A percentile compares a stretch with the other conserved stretches of the same genome.
phyloP scores from a whole-genome alignment of 2,888 invertebrate genomes.

The Pheosia gnoma region DNA sequence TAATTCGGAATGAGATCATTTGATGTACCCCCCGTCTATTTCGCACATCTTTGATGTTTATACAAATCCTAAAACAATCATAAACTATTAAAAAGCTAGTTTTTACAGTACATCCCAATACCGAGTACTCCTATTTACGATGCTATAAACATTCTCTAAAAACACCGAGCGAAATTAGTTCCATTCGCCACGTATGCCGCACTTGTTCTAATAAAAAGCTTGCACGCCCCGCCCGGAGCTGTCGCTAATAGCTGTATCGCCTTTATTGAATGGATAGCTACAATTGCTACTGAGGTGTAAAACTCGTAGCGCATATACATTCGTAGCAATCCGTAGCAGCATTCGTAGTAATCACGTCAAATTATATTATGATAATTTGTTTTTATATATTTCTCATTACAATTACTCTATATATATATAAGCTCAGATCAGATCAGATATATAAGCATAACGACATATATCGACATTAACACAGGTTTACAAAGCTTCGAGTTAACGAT shows the following conservation, averaged over 20 bases:
- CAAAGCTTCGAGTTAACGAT: too few species aligned
- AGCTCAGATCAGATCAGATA: too few species aligned
- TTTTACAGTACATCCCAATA: not conserved
- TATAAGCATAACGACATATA: too few species aligned
- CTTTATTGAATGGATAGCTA: conserved; percentile 23
- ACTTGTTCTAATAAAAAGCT: conserved; percentile 19
- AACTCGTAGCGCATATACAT: conserved; percentile 28
- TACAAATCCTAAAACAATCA: too few species aligned
- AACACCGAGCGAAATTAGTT: not conserved
- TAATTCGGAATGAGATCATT: too few species aligned
- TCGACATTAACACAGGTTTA: too few species aligned
- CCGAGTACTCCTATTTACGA: not conserved
- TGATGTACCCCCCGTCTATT: too few species aligned
- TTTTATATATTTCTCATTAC: too few species aligned
- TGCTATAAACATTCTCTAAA: not conserved
- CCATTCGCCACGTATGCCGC: conserved; percentile 12
- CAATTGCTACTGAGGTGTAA: conserved; percentile 23
- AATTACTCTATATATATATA: too few species aligned
- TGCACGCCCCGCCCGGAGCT: conserved; percentile 3
- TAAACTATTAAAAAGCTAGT: not conserved
- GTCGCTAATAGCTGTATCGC: conserved; percentile 22
- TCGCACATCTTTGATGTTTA: too few species aligned
- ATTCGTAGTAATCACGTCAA: too few species aligned
- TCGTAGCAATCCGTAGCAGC: conserved; percentile 24
- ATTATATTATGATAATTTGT: too few species aligned